Base-by-base conservation (phyloP, 2,888 invertebrate species). In the Sinopyrophorus schimmeli region DNA sequence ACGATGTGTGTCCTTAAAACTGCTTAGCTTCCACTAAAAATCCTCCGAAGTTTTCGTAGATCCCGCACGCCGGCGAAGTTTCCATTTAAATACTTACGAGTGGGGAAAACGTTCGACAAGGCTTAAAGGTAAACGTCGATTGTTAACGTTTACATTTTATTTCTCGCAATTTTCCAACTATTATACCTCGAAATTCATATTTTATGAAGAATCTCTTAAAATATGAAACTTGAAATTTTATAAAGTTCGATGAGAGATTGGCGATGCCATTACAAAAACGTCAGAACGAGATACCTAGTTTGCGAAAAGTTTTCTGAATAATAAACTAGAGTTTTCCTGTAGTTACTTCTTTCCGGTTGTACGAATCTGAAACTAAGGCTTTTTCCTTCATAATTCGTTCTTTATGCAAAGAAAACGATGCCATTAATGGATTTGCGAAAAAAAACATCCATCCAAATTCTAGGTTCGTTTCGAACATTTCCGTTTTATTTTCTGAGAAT, bases 1-100 rank as follows among this genome's bases (percentile, higher is more conserved):
- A 62, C 60, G 58, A 62, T 58, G 59, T 58, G 56, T 60, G 59
- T 54, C 53, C 50, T 60, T 57, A 51, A 43, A 46, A 47, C 47
- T 49, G 32, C 42, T 43, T 43, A 37, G 31, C 23, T 31, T 37
- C 26, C 31, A 27, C 38, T 32, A 15, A 23, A n/a, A 26, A 49
- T 26, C 30, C 35, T 37, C 20, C 11, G 38, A 43, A 35, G 23
- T 42, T 43, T 16, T 27, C 15, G 21, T 31, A 18, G 31, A 10
- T 27, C 14, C 34, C 18, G 18, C 3, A 27, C 24, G 16, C 23
- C 27, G 27, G 11, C 39, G 39, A 15, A 39, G 26, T 39, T 39
- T 27, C 17, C 27, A 12, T 27, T 27, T 26, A 17, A 39, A 39
- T 39, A 18, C 39, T 39, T 39, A 10, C 2, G 9, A 9, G 27